Evolutionary conservation across 2,113 vertebrate species (phyloP), one percentile per base, ranked within the genome.

Genomic region (Lamprotornis superbus): DNA sequence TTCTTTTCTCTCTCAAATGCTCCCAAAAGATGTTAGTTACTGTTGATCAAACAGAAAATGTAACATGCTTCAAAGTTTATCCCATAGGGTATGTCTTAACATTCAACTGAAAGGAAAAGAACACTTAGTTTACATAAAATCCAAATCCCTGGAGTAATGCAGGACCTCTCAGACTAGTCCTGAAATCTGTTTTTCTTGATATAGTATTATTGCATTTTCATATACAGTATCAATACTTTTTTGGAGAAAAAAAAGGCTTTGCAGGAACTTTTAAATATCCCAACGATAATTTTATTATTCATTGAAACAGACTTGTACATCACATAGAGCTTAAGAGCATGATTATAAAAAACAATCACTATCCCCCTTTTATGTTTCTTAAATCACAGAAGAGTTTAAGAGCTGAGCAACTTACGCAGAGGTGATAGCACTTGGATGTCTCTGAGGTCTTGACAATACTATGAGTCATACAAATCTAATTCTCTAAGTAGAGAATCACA

Each of bases 231-330:
- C n/a, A 81, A 27, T 10, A 63, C 3, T 65, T n/a, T 40, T 77
- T 46, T 59, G 4, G n/a, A 81, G 39, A 57, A 85, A 73, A 79
- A 76, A 74, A 73, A 82, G 39, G 28, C 69, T 64, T 89, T 42
- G 80, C 47, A 82, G 37, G 12, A 75, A 68, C 59, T 39, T 49
- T 94, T 82, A 94, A 87, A 75, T 93, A 94, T 85, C 37, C 28
- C 90, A 96, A 87, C 68, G 30, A 68, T 75, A 68, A 28, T 93
- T 94, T 96, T 97, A 95, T 96, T 97, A 50, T 89, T 95, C 12
- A 75, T 89, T 94, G 68, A 78, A 93, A 89, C 56, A 94, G 49
- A 89, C 61, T 87, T 84, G 31, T 84, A 95, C 96, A 97, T 82
- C 65, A 91, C 78, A 89, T 37, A 84, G 56, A 93, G 65, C 60